Base-by-base conservation (phyloP, 2,113 vertebrate genomes). In the Neodontobutis hainanensis region DNA sequence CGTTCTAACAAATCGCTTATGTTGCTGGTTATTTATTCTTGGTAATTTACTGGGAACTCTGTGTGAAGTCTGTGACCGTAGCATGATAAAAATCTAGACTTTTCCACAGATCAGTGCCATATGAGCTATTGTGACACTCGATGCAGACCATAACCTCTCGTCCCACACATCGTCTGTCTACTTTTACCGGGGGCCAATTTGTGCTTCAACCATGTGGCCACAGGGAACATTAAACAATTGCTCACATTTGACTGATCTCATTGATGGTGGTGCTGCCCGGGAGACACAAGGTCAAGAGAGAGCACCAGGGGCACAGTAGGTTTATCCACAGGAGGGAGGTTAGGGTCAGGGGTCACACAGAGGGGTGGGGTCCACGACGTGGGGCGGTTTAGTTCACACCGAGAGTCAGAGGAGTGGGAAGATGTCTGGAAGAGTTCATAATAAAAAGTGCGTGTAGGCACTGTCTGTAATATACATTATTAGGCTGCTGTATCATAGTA, bases 181-280 rank as follows among this genome's bases (percentile, higher is more conserved):
- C 14, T 61, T 68, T 61, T 42, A 65, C 2, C 6, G 61, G 11
- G 27, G 12, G 45, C 52, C 55, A 52, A 65, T 52, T 70, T 81
- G 60, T 62, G 46, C 63, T 63, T 73, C 51, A 42, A 14, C 46
- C 38, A 45, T 32, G 55, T 64, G 68, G 70, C 81, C 69, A 64
- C 44, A 62, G 73, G 73, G 38, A 86, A 66, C 57, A 75, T 69
- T 78, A 69, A 82, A 81, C 80, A 83, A 82, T 73, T 84, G 75
- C 63, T 81, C 81, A 64, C 72, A 75, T 83, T 65, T 80, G 69
- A 76, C 77, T 68, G 66, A 78, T 63, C 70, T 73, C 66, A 74
- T 75, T 85, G 80, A 27, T 27, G 14, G 73, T 72, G 62, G 51
- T 63, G 57, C 79, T 74, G 46, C 71, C 65, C 70, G 74, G 34